Base-by-base conservation (phyloP, 2,113 vertebrate species). In the Gallinago media region DNA sequence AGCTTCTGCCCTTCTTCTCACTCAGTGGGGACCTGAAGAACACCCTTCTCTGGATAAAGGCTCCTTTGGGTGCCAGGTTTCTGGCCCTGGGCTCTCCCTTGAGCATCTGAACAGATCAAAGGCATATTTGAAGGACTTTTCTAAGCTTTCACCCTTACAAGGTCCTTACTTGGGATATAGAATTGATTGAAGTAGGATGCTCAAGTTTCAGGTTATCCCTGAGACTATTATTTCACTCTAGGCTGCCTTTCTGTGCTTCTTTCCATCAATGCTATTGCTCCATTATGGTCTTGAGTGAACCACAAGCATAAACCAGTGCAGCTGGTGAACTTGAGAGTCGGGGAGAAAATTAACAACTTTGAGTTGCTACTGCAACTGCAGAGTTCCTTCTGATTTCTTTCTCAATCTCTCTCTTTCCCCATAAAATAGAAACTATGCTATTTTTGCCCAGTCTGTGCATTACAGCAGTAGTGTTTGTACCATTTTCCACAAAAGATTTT, bases 201-300 rank as follows among this genome's bases (percentile, higher is more conserved):
- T 93, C 79, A 84, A 54, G 42, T 86, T 93, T 96, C 90, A 95
- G 47, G 47, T 92, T 92, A 80, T 93, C 34, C 68, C 44, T 56
- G 11, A 62, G 42, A 73, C 46, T 84, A 32, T 89, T 80, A 80
- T 96, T 94, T 81, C 42, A 46, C 23, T 59, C 55, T 65, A 52
- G 52, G 77, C 62, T 89, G 85, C 34, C n/a, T 86, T 94, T 74
- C 82, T 20, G 0, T 80, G 22, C 29, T 32, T 74, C 50, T 80
- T 83, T 62, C 63, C 17, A 73, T 70, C 62, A 62, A 46, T 44
- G n/a, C 38, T 58, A 12, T 71, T 85, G n/a, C 58, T 88, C 50
- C 29, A n/a, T 84, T 88, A 32, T 47, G 26, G 34, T 66, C 47
- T 66, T 80, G 32, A 52, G 8, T 88, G 85, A 93, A 56, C 52